These are phyloP conservation scores for Cyclura pinguis DNA, from an alignment of 2,797 vertebrate genomes.

Conservation along the genomic window DNA sequence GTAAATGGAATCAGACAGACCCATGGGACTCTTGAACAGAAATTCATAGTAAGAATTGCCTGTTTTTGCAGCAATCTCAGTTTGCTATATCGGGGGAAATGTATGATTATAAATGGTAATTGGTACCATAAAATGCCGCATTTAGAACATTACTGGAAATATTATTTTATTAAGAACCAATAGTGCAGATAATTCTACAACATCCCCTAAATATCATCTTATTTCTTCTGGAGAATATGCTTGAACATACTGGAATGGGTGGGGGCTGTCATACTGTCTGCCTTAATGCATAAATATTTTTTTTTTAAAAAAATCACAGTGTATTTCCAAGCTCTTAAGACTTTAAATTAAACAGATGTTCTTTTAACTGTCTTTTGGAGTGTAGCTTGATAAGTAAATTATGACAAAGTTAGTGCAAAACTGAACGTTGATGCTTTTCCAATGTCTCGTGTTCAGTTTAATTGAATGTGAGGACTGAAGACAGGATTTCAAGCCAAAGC, in stretches of 20 bases:
- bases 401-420: slow-evolving; percentile 60
- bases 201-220: not conserved
- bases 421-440: slow-evolving; percentile 37
- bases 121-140: not conserved
- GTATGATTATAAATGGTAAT: not conserved
- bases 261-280: not conserved
- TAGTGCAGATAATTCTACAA: slow-evolving; percentile 1
- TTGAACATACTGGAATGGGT: not conserved
- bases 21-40: not conserved
- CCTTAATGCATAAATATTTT: not conserved
- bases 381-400: slow-evolving; percentile 57
- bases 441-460: slow-evolving; percentile 65
- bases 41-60: not conserved
- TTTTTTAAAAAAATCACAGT: not conserved
- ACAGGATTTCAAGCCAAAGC: slow-evolving; percentile 63
- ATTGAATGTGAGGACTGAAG: slow-evolving; percentile 69
- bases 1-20: no score
- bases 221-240: not conserved
- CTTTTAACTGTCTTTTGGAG: slow-evolving; percentile 54
- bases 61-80: not conserved
- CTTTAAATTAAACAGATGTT: slow-evolving; percentile 50
- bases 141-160: not conserved
- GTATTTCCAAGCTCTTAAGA: slow-evolving; percentile 21
- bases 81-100: not conserved
- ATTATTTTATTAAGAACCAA: not conserved